A percentile compares a stretch with the other conserved stretches of the same genome.
Evolutionary conservation across 2,797 vertebrate genomes (phyloP).

Genomic region (Spheniscus humboldti): DNA sequence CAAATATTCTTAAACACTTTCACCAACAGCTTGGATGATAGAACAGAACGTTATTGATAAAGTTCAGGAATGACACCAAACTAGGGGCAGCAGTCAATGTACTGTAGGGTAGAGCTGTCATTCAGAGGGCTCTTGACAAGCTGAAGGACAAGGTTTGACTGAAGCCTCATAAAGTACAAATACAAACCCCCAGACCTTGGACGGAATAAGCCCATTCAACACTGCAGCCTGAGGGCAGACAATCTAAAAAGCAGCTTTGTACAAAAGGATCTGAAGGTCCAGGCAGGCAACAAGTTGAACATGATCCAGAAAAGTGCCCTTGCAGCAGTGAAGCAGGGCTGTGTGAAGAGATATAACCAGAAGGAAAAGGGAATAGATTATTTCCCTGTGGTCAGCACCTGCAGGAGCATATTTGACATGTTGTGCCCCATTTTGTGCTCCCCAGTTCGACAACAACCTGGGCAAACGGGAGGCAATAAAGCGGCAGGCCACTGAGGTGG

Average conservation of each 20-base stretch:
- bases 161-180: background rate
- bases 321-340: background rate
- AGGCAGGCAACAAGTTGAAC: background rate
- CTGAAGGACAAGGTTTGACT: background rate
- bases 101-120: background rate
- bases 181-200: background rate
- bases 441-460: background rate
- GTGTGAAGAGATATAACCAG: background rate
- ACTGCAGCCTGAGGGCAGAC: background rate
- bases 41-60: background rate
- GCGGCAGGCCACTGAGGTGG: background rate
- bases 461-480: background rate
- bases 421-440: background rate
- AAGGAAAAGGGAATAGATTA: background rate
- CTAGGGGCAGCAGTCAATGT: background rate
- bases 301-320: background rate
- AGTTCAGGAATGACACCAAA: background rate
- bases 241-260: background rate
- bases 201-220: background rate
- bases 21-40: background rate
- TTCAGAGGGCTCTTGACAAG: background rate
- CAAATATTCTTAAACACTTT: background rate
- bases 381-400: background rate
- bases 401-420: background rate
- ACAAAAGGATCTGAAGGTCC: background rate